phyloP scores from a whole-genome alignment of 64 coral and sea anemone species.

The Actinia equina region DNA sequence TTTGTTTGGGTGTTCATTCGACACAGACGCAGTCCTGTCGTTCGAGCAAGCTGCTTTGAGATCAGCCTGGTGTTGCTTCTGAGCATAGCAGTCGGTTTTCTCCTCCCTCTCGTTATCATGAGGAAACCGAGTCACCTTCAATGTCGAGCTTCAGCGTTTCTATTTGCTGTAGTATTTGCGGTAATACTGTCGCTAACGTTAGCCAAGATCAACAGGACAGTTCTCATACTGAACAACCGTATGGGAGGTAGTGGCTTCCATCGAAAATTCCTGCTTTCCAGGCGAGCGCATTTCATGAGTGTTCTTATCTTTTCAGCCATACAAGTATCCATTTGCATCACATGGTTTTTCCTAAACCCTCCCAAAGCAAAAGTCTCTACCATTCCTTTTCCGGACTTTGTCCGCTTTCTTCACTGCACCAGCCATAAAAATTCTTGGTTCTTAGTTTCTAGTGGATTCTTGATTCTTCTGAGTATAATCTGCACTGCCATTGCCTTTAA shows the following conservation, averaged over 20 bases:
- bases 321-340: constrained; percentile 13
- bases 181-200: constrained; percentile 35
- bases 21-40: constrained; percentile 42
- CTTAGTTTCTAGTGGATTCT: constrained; percentile 46
- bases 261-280: neutral
- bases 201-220: constrained; percentile 55
- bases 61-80: constrained; percentile 48
- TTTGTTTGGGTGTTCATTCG: constrained; percentile 46
- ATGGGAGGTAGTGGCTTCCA: neutral
- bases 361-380: neutral
- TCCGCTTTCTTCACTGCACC: constrained; percentile 32
- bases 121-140: constrained; percentile 34
- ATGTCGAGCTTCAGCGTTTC: constrained; percentile 34
- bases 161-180: constrained; percentile 31
- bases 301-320: neutral
- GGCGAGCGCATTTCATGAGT: neutral
- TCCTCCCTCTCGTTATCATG: constrained; percentile 39
- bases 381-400: neutral
- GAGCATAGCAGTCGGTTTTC: constrained; percentile 35
- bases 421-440: constrained; percentile 35
- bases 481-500: constrained; percentile 75
- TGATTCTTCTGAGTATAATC: constrained; percentile 72
- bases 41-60: constrained; percentile 54
- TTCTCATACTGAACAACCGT: constrained; percentile 30
- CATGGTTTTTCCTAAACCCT: constrained; percentile 11